Base-by-base conservation (phyloP, 2,888 invertebrate genomes). In the Synanthedon formicaeformis region DNA sequence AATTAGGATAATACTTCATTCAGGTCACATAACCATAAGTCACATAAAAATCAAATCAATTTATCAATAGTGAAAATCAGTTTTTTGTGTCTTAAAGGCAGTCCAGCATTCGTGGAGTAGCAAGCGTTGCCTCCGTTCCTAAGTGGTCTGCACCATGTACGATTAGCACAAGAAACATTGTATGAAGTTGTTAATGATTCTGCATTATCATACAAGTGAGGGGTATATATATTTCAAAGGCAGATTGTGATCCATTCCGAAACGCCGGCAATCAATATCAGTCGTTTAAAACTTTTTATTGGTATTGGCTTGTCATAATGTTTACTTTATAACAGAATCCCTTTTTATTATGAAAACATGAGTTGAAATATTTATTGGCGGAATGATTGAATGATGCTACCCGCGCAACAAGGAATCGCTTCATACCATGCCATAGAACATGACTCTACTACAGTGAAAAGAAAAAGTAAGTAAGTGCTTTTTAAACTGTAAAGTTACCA, bases 321-420 rank as follows among this genome's bases (percentile, higher is more conserved):
- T 66, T 34, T 66, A 61, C 65, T 63, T 66, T 70, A 70, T 65
- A 63, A 64, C 66, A 69, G 67, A 73, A 69, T 70, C 67, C 68
- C 69, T 69, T 62, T 66, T 65, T 68, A 79, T 78, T 75, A 79
- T 64, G 69, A 68, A 76, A 75, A 76, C 80, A 80, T 79, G 79
- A 79, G 73, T 65, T 64, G 66, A 75, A 73, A 78, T 77, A 77
- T 78, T 78, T 78, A 79, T 81, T 72, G 73, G 73, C 49, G 58
- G 60, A 62, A 75, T 79, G 78, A 79, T 78, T 75, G 75, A 80
- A 64, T 59, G 67, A 60, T 62, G 62, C 57, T 60, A 59, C 59
- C 62, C 52, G 56, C 55, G 23, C 13, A 12, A 16, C 23, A 49
- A 45, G 45, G 14, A 45, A 14, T 45, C 34, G 34, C 34, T 34